phyloP scores from a whole-genome alignment of 2,888 invertebrate species.

The Yponomeuta evonymella region DNA sequence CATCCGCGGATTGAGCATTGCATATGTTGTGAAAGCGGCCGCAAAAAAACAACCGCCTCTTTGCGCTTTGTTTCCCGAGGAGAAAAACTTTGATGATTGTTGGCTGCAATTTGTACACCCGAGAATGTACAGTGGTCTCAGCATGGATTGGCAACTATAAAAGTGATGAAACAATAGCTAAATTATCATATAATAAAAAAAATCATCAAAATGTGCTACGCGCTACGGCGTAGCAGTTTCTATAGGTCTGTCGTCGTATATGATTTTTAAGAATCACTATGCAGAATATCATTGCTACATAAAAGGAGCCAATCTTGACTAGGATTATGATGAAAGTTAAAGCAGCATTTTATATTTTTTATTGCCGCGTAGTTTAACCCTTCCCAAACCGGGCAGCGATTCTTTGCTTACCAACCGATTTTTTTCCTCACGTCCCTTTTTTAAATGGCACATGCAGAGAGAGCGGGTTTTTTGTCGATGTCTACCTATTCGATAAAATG shows the following conservation, averaged over 20 bases:
- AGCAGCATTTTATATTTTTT: conserved; percentile 59
- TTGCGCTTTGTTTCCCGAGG: conserved; percentile 62
- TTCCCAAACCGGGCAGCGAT: conserved; percentile 62
- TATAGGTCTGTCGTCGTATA: not conserved
- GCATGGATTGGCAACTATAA: conserved; percentile 34
- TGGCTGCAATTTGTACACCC: conserved; percentile 69
- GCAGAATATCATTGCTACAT: not conserved
- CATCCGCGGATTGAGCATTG: conserved; percentile 56
- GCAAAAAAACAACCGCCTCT: conserved; percentile 58
- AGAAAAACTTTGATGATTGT: conserved; percentile 68
- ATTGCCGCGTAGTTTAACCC: conserved; percentile 58
- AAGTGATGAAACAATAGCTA: not conserved
- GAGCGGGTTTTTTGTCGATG: conserved; percentile 53
- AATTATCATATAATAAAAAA: not conserved
- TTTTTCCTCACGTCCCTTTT: conserved; percentile 62
- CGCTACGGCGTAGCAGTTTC: not conserved
- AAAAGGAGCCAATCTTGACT: not conserved
- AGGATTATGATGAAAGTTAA: conserved; percentile 39
- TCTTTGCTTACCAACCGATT: conserved; percentile 59
- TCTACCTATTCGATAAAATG: conserved; percentile 56
- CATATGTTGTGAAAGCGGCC: conserved; percentile 72
- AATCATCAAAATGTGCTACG: not conserved
- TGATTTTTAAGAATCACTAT: not conserved
- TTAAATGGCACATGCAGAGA: conserved; percentile 75
- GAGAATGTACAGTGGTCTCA: conserved; percentile 34